phyloP scores from a whole-genome alignment of 64 coral and sea anemone species.

The Montipora capricornis region DNA sequence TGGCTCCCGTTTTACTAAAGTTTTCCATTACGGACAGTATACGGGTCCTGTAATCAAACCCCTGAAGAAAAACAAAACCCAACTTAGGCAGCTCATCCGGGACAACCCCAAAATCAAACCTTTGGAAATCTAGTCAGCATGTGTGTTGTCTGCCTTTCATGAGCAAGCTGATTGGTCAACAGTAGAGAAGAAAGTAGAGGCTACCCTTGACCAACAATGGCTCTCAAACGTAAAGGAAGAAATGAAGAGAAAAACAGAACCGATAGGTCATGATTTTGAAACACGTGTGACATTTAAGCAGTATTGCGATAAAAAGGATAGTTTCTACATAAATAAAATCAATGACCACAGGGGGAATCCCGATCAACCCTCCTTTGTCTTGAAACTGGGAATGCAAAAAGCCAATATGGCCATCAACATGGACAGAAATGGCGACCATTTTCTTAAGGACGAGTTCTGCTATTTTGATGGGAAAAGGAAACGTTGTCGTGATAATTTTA shows the following conservation, averaged over 20 bases:
- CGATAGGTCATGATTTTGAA: conserved; percentile 62
- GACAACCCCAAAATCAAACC: no score
- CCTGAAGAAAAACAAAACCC: no score
- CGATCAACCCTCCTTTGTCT: conserved; percentile 60
- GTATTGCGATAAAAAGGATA: conserved; percentile 53
- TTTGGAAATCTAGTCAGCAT: no score
- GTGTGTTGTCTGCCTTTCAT: background rate
- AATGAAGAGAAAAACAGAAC: conserved; percentile 34
- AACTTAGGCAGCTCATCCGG: no score
- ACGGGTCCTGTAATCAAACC: conserved; percentile 50
- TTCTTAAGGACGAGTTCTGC: conserved; percentile 32
- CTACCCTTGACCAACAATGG: background rate
- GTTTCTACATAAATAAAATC: conserved; percentile 63
- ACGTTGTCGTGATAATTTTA: background rate
- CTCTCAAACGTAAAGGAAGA: conserved; percentile 69
- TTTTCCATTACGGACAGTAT: conserved; percentile 53
- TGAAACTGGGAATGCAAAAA: conserved; percentile 67
- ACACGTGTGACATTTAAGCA: conserved; percentile 69
- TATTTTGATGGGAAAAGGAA: conserved; percentile 67
- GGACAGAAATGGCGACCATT: conserved; percentile 45
- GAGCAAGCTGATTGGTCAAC: conserved; percentile 6
- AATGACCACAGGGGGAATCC: conserved; percentile 68
- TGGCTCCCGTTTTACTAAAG: background rate
- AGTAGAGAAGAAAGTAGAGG: background rate
- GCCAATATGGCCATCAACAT: conserved; percentile 47